Conservation (phyloP, 2,797 vertebrate genomes). For the Dromococcyx pavoninus region DNA sequence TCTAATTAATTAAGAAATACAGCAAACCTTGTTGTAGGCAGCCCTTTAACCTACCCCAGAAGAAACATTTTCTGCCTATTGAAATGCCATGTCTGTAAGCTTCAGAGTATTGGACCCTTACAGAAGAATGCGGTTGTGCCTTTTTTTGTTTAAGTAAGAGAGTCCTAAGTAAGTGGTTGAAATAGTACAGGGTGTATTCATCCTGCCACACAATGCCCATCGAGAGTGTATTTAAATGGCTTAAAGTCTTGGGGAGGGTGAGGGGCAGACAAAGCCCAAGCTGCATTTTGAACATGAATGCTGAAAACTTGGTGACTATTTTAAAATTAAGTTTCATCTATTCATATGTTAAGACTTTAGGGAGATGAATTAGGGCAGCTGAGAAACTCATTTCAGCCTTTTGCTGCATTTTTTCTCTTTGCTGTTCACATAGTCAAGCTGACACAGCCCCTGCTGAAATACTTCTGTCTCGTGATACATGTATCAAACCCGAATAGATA, state of each 20-base stretch:
- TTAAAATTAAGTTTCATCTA: conserved; percentile 55
- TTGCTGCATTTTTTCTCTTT: not conserved
- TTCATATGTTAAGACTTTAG: conserved; percentile 46
- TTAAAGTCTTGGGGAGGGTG: not conserved
- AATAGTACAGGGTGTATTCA: not conserved
- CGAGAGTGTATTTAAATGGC: not conserved
- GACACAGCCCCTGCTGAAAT: not conserved
- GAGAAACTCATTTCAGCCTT: not conserved
- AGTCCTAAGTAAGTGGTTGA: not conserved
- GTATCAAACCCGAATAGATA: conserved; percentile 49
- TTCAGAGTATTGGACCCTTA: not conserved
- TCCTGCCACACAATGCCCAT: not conserved
- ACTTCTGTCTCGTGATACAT: conserved; percentile 50
- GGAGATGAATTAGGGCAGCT: conserved; percentile 8
- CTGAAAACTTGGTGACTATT: conserved; percentile 29
- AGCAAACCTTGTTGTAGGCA: not conserved
- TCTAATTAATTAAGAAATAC: not conserved
- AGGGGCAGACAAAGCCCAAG: conserved; percentile 24
- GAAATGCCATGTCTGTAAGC: not conserved
- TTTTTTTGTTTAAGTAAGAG: conserved; percentile 10
- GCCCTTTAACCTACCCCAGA: not conserved
- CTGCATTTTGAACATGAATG: not conserved
- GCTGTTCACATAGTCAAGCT: not conserved
- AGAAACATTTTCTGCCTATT: not conserved
- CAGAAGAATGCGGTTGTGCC: not conserved